Conservation (phyloP, 2,797 vertebrate species). For the Anabas testudineus region DNA sequence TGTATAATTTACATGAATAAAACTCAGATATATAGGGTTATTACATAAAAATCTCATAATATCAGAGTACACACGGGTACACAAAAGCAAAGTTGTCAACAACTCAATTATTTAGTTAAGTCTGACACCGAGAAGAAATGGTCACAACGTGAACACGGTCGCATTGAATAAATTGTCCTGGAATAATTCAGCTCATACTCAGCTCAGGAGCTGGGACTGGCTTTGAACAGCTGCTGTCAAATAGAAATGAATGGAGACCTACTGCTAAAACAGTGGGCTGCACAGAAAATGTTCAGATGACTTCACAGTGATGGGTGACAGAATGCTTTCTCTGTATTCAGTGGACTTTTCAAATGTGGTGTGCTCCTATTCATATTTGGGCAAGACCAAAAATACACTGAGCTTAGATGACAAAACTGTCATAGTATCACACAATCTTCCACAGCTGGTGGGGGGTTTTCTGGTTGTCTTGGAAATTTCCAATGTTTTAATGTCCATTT, state of each 20-base stretch:
- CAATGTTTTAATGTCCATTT: slow-evolving; percentile 8
- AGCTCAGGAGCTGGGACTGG: background rate
- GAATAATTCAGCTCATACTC: slow-evolving; percentile 7
- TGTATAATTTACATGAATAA: slow-evolving; percentile 54
- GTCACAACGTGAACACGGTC: slow-evolving; percentile 34
- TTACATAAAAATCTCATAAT: slow-evolving; percentile 57
- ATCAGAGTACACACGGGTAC: slow-evolving; percentile 53
- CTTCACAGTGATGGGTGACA: slow-evolving; percentile 31
- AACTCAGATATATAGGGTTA: slow-evolving; percentile 44
- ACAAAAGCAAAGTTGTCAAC: slow-evolving; percentile 47
- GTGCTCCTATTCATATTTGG: background rate
- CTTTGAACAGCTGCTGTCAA: slow-evolving; percentile 1
- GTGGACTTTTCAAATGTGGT: background rate
- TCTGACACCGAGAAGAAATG: slow-evolving; percentile 25
- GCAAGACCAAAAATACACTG: background rate
- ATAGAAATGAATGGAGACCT: slow-evolving; percentile 4
- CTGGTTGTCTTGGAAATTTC: background rate
- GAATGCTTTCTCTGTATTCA: slow-evolving; percentile 19
- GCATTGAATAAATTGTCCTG: slow-evolving; percentile 4
- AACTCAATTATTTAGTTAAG: slow-evolving; percentile 27
- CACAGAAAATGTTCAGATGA: slow-evolving; percentile 1
- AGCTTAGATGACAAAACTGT: slow-evolving; percentile 20
- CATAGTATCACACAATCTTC: background rate
- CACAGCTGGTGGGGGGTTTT: background rate
- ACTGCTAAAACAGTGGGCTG: slow-evolving; percentile 4